These are phyloP conservation scores for Dasyurus viverrinus DNA, from an alignment of 2,113 vertebrate species.

Conservation along the genomic window DNA sequence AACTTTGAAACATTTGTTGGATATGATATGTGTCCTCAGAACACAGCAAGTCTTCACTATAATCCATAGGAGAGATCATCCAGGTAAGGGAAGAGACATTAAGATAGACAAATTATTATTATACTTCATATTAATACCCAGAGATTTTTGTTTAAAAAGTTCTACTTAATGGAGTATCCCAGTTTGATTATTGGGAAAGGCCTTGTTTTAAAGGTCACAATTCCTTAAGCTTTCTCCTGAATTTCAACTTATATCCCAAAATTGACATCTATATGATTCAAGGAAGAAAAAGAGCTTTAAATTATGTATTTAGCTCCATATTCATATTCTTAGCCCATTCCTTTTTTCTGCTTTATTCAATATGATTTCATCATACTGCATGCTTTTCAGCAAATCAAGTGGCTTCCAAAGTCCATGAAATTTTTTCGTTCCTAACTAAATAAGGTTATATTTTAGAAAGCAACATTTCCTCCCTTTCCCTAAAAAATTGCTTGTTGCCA, in stretches of 20 bases:
- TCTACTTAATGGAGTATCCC: not conserved
- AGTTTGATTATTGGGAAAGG: not conserved
- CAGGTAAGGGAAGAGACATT: not conserved
- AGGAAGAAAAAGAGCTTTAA: slow-evolving; percentile 7
- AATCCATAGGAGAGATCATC: not conserved
- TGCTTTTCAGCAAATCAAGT: not conserved
- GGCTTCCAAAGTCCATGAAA: not conserved
- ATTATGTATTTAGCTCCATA: not conserved
- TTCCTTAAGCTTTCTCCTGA: not conserved
- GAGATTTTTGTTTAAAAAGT: not conserved
- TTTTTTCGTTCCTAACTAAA: slow-evolving; percentile 5
- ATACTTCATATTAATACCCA: not conserved
- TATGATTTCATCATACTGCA: not conserved
- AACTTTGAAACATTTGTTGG: not conserved
- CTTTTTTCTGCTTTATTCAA: not conserved
- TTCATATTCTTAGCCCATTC: not conserved
- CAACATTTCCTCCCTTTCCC: not conserved
- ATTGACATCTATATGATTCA: not conserved
- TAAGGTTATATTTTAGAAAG: slow-evolving; percentile 5
- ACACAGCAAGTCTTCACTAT: not conserved
- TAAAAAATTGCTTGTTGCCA: slow-evolving; percentile 35
- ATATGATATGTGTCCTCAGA: not conserved
- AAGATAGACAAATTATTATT: not conserved
- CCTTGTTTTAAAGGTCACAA: not conserved
- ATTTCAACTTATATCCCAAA: not conserved